Base-by-base conservation (phyloP, 2,888 invertebrate genomes). In the Pseudococcus jackbeardsleyi region DNA sequence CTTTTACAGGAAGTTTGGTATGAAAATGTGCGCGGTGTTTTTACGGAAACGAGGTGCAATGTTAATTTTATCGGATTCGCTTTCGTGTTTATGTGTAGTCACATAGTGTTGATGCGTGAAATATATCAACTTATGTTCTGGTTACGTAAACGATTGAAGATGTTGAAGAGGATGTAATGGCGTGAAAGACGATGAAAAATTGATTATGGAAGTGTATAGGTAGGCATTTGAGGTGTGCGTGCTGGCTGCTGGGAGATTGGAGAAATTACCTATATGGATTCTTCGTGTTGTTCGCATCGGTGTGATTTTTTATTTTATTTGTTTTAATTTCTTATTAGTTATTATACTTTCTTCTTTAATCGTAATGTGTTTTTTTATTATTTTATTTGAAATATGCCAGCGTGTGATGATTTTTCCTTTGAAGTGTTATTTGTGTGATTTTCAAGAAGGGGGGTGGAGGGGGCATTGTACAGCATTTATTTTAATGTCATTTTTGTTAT, bases 21-120 rank as follows among this genome's bases (percentile, higher is more conserved):
- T 33, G 72, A 72, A 72, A 72, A 72, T 64, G 64, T 64, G 19
- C 54, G n/a, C 26, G 8, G 17, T 33, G 72, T 33, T 33, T 72
- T 33, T 72, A 39, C 15, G 72, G 72, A 72, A 72, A 72, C 72
- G 72, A 72, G 42, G 33, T 17, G n/a, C 72, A 33, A 26, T 33
- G 72, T 72, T 33, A 72, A 17, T 72, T 33, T 33, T 72, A 72
- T 72, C 72, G 33, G 12, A 39, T 72, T 72, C 17, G 33, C 72
- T 7, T 33, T 33, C 26, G 26, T 9, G 64, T 72, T 7, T 9
- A 26, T 9, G 42, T 72, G 33, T 72, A 72, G 33, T 72, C 72
- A 72, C 72, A 72, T 72, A 17, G 33, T 33, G 72, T 26, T 72
- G 72, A 26, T 72, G 33, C 33, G 72, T 72, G 39, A 72, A 72